These are phyloP conservation scores for Lottia gigantea DNA, from an alignment of 2,888 invertebrate genomes.

Conservation along the genomic window DNA sequence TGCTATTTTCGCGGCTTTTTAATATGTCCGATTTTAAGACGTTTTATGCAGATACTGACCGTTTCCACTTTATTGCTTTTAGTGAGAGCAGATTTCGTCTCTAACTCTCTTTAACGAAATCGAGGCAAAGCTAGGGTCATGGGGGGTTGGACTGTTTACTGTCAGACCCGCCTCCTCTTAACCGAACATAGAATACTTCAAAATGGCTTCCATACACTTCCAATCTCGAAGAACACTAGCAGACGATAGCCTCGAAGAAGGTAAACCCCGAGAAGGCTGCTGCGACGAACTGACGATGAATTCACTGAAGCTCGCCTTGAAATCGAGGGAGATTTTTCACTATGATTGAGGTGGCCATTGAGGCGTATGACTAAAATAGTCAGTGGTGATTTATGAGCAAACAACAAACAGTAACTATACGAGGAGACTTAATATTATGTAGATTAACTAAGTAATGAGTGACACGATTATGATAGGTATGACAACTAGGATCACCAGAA, in stretches of 20 bases:
- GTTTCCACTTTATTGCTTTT: constrained; percentile 7
- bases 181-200: constrained; percentile 2
- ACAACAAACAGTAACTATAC: not conserved
- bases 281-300: not conserved
- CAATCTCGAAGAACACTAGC: not conserved
- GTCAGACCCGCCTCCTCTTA: constrained; percentile 6
- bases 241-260: not conserved
- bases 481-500: no score
- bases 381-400: not conserved
- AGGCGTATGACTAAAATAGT: constrained; percentile 5
- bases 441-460: no score
- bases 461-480: no score
- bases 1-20: constrained; percentile 6
- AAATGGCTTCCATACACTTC: constrained; percentile 5
- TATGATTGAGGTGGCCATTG: constrained; percentile 4
- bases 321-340: not conserved
- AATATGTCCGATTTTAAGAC: constrained; percentile 7
- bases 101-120: constrained; percentile 11
- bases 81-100: constrained; percentile 10
- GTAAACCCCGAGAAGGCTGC: not conserved
- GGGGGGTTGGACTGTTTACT: constrained; percentile 9
- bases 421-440: no score
- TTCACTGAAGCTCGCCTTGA: not conserved
- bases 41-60: constrained; percentile 6
- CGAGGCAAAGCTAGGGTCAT: constrained; percentile 8